Conservation (phyloP, 2,113 vertebrate genomes). For the Myxocyprinus asiaticus region DNA sequence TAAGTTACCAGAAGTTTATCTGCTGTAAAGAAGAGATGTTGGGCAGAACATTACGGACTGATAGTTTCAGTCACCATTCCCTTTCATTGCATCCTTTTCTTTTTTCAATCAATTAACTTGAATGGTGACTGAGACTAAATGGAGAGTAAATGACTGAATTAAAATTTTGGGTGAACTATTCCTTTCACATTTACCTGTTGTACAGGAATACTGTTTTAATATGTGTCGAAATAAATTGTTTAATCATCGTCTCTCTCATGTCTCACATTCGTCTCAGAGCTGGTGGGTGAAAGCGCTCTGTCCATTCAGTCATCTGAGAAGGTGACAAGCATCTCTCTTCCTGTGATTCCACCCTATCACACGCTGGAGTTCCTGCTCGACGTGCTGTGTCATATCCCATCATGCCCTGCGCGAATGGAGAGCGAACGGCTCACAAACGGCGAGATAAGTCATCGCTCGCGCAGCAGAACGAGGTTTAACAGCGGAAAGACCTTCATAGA, state of each 20-base stretch:
- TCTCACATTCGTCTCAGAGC: slow-evolving; percentile 67
- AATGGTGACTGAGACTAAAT: no score
- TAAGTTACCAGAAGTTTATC: no score
- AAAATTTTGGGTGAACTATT: no score
- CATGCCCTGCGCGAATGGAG: slow-evolving; percentile 68
- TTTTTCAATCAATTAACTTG: no score
- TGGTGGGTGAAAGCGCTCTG: slow-evolving; percentile 74
- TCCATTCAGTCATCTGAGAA: slow-evolving; percentile 90
- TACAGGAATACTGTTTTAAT: no score
- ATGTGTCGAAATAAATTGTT: background rate
- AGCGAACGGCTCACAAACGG: slow-evolving; percentile 76
- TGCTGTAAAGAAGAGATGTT: no score
- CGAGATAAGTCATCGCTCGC: slow-evolving; percentile 75
- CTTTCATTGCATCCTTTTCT: no score
- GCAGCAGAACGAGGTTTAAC: slow-evolving; percentile 77
- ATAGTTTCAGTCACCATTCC: no score
- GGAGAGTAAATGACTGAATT: no score
- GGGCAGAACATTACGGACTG: no score
- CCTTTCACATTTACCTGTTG: no score
- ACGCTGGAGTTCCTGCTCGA: slow-evolving; percentile 91
- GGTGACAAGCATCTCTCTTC: slow-evolving; percentile 91
- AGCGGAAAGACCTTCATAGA: slow-evolving; percentile 85
- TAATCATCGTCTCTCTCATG: background rate
- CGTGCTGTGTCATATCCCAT: slow-evolving; percentile 87
- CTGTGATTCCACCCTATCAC: slow-evolving; percentile 86